Conservation (phyloP, 1,140 invertebrate genomes). For the Caenorhabditis briggsae region DNA sequence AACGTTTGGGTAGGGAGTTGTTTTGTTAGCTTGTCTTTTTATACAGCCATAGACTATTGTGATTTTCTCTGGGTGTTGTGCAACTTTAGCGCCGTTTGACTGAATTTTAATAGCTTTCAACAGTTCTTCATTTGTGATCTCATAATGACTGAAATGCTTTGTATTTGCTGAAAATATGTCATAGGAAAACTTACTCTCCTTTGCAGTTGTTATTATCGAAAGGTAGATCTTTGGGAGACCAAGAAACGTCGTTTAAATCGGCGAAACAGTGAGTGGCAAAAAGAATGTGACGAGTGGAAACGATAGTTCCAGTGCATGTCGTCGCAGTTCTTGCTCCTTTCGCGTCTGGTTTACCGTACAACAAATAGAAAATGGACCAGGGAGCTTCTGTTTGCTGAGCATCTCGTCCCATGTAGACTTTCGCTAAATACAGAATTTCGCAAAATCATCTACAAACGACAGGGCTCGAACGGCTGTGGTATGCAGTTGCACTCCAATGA, state of each 20-base stretch:
- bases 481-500: no score
- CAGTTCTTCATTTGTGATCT: background rate
- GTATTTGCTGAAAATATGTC: background rate
- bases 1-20: background rate
- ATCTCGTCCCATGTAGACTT: constrained; percentile 6
- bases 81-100: background rate
- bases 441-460: no score
- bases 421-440: constrained; percentile 29
- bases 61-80: background rate
- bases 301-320: constrained; percentile 16
- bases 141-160: background rate
- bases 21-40: background rate
- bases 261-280: constrained; percentile 38
- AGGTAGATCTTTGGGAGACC: background rate
- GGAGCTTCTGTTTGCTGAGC: background rate
- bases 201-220: background rate
- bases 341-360: background rate
- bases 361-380: background rate
- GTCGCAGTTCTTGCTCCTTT: background rate
- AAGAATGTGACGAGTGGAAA: constrained; percentile 42
- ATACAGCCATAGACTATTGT: background rate
- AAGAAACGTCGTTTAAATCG: background rate
- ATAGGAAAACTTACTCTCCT: background rate
- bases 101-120: background rate
- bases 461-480: no score